phyloP scores from a whole-genome alignment of 2,888 invertebrate genomes.

The Nesidiocoris tenuis region DNA sequence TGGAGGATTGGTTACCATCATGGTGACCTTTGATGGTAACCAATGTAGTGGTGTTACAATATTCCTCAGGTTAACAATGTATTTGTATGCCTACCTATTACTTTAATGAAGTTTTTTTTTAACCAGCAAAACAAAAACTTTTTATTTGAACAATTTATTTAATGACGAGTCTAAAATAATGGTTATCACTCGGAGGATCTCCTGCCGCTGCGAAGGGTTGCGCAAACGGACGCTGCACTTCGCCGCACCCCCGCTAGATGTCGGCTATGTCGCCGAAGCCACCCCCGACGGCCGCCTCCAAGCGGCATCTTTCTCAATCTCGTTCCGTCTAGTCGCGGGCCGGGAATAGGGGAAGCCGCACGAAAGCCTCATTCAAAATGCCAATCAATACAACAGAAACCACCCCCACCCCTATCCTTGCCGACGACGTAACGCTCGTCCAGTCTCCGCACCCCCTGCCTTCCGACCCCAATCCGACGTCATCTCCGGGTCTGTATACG shows the following conservation, averaged over 20 bases:
- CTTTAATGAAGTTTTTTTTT: no score
- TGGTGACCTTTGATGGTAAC: no score
- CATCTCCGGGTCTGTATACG: not conserved
- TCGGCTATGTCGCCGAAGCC: not conserved
- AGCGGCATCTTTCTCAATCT: not conserved
- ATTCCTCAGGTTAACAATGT: no score
- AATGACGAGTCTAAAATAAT: no score
- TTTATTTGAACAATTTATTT: no score
- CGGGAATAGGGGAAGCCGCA: slow-evolving; percentile 6
- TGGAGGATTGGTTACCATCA: no score
- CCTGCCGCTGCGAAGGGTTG: no score
- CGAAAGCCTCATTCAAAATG: slow-evolving; percentile 50
- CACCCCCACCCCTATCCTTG: slow-evolving; percentile 16
- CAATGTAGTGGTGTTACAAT: no score
- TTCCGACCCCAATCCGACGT: not conserved
- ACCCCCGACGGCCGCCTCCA: not conserved
- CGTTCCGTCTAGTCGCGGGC: not conserved
- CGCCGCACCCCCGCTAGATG: not conserved
- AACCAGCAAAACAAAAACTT: no score
- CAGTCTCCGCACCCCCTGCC: not conserved
- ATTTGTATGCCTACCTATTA: no score
- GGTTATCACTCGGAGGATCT: no score
- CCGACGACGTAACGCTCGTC: not conserved
- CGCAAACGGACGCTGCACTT: no score
- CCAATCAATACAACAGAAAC: slow-evolving; percentile 50